Percentiles rank a stretch among this genome's conserved stretches.
Evolutionary conservation across 2,797 vertebrate species (phyloP).

Genomic region (Poeciliopsis presidionis): DNA sequence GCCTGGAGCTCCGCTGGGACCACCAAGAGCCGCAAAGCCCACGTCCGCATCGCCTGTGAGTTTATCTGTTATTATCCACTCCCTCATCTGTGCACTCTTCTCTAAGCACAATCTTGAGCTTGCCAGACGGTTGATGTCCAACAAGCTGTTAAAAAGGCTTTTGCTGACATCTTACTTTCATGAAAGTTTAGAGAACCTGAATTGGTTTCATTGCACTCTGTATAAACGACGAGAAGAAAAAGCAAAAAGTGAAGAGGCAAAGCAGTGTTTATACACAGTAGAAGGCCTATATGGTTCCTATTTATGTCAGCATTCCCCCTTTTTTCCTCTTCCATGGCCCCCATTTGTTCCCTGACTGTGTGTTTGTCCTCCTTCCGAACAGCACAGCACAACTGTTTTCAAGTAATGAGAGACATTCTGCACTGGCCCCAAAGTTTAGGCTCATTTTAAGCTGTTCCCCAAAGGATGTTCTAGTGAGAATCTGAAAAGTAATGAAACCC

Average conservation of each 20-base stretch:
- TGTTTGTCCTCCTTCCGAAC: constrained; percentile 63
- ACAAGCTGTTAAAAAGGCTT: constrained; percentile 29
- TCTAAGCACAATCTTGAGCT: constrained; percentile 50
- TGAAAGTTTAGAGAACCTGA: constrained; percentile 44
- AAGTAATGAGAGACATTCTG: constrained; percentile 60
- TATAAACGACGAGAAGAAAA: constrained; percentile 35
- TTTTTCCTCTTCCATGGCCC: constrained; percentile 56
- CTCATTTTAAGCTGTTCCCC: constrained; percentile 48
- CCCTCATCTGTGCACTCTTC: constrained; percentile 49
- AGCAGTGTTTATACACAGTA: constrained; percentile 43
- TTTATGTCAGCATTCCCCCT: constrained; percentile 57
- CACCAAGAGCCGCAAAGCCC: constrained; percentile 96
- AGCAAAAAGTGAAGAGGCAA: constrained; percentile 17
- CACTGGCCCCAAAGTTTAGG: constrained; percentile 51
- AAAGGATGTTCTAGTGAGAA: constrained; percentile 61
- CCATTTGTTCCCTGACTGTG: constrained; percentile 56
- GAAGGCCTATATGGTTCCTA: constrained; percentile 43
- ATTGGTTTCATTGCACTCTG: constrained; percentile 38
- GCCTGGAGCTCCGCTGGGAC: constrained; percentile 98
- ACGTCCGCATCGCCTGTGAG: constrained; percentile 98
- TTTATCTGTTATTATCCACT: constrained; percentile 60
- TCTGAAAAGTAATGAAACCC: constrained; percentile 50
- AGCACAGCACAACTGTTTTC: constrained; percentile 44
- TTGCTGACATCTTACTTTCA: constrained; percentile 1
- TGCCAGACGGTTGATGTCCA: constrained; percentile 42